Base-by-base conservation (phyloP, 2,113 vertebrate genomes). In the Epinephelus cyanopodus region DNA sequence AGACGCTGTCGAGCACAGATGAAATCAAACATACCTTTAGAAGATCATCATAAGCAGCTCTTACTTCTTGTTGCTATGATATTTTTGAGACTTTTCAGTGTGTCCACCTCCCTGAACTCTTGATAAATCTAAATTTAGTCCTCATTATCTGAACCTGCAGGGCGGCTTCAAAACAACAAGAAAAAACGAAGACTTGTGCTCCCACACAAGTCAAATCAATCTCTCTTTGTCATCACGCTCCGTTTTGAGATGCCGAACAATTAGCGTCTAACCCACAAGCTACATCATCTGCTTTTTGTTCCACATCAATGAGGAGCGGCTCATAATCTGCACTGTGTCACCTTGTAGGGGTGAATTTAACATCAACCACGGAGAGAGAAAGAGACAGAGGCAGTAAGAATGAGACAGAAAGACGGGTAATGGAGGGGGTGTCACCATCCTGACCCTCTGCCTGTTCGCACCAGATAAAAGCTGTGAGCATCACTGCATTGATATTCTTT, bases 331-430 rank as follows among this genome's bases (percentile, higher is more conserved):
- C 72, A 63, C 69, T 3, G 7, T 64, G 56, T 88, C 74, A 53
- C 63, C 64, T 79, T 60, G 52, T 13, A 23, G 61, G 25, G 37
- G 25, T 68, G 45, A 64, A 78, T 83, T 82, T 54, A 82, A 60
- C 65, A 53, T 61, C 18, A 47, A 47, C 13, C 18, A 60, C 39
- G 2, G 29, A 64, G 48, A 56, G 18, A 19, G 37, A 60, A n/a
- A 18, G 50, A 42, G 29, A 50, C 18, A 11, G 7, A 42, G 29
- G 37, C 14, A 21, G 11, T 61, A 21, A 39, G 23, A 39, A 47
- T 23, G 39, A 75, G 42, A 54, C 33, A 25, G 33, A 71, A 53
- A 66, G 33, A 66, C 1, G 12, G 65, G 70, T 69, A 52, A 57
- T 5, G 15, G 19, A 23, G 9, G 10, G 13, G 62, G 65, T 6